Base-by-base conservation (phyloP, 2,888 invertebrate genomes). In the Melieria crassipennis region DNA sequence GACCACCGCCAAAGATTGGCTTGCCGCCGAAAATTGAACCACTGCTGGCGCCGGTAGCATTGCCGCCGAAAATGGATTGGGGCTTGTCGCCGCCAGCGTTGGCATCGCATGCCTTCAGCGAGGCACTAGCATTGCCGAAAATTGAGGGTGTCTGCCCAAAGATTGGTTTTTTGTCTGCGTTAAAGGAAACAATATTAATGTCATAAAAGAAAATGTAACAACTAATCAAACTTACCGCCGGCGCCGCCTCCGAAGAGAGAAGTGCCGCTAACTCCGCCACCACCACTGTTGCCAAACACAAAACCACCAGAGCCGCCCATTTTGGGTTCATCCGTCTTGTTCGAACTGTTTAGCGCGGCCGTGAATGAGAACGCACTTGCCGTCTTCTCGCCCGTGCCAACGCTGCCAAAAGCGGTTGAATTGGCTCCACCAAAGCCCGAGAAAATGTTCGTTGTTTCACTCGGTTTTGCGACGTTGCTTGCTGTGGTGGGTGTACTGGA, bases 211-310 rank as follows among this genome's bases (percentile, higher is more conserved):
- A 30, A 60, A 50, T 47, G 50, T 42, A 5, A n/a, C 13, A 62
- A 42, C 16, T 30, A 30, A 30, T 30, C 30, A 30, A 30, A 65
- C 58, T 42, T 16, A 66, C 66, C 68, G 13, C 65, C 62, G 4
- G 62, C 52, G 7, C 42, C 55, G 9, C 46, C 45, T 9, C 78
- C 76, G 73, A 80, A 80, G 30, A 77, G 16, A 7, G 75, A 75
- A 46, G 68, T 66, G 3, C 76, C 77, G 7, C 56, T 65, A n/a
- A 65, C 11, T 42, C 61, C 52, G 7, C 50, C 61, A 16, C 16
- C 45, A 30, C 43, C 75, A 3, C 73, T 30, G 58, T 76, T 78
- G 4, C 85, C 86, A 73, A 86, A 86, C 5, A 82, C 57, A 52
- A 84, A 85, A 10, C 58, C 72, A 4, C 81, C 80, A 7, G 78